Base-by-base conservation (phyloP, 2,888 invertebrate species). In the Drosophila stalkeri region DNA sequence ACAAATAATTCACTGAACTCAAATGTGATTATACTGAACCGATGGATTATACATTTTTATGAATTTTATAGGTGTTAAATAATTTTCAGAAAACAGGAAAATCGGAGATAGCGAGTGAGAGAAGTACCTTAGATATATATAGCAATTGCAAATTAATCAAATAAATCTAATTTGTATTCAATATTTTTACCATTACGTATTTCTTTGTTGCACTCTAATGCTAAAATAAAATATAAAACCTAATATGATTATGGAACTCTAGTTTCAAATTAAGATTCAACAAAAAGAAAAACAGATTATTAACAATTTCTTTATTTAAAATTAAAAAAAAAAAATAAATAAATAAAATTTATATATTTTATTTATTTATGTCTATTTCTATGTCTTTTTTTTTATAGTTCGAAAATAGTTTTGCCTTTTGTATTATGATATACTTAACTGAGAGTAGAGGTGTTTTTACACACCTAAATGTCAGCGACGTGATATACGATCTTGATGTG, bases 401-500 rank as follows among this genome's bases (percentile, higher is more conserved):
- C 11, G 3, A 46, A 23, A 46, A 35, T 18, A 5, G 49, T 8
- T 7, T 44, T n/a, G n/a, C 0, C 18, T 46, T 3, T 41, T 33
- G 16, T 12, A 18, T 14, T 16, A 14, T 33, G 33, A 33, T 33
- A 49, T 11, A 49, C 31, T 49, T 49, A 31, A 49, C 31, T 8
- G 35, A 51, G 14, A 3, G 33, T 3, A 7, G 7, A 35, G 51
- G 39, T 35, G n/a, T 55, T n/a, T 18, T 31, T n/a, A 49, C 16
- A 39, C 47, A 55, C 23, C 20, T n/a, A 23, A 27, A 23, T 23
- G 64, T 56, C 66, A 60, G 23, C 44, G n/a, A 35, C 44, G 33
- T 75, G 61, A 69, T 64, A 33, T 43, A 69, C 33, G 60, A 70
- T 57, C 61, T 54, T 61, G 37, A 63, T 64, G 35, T 27, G 43